A percentile compares a stretch with the other conserved stretches of the same genome.
Conservation (phyloP, 2,888 invertebrate genomes). For the Argynnis bischoffii region DNA sequence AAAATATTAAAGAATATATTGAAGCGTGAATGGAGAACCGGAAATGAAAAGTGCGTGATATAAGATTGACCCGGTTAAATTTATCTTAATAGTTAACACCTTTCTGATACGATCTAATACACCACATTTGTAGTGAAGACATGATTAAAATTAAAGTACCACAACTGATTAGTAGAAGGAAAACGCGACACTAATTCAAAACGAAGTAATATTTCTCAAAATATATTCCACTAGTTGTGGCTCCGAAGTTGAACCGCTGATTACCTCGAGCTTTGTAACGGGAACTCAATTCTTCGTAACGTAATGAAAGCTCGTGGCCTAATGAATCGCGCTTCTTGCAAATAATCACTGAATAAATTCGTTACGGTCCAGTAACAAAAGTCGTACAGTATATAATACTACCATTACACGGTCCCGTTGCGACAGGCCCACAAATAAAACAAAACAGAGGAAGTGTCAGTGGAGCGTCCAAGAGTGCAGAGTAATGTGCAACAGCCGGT, state of each 20-base stretch:
- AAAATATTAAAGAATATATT: no score
- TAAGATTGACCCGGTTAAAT: no score
- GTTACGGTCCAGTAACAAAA: neutral
- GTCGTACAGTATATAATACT: neutral
- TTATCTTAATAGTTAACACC: no score
- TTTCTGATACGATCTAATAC: neutral
- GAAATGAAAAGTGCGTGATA: no score
- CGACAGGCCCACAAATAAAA: neutral
- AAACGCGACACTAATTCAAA: no score
- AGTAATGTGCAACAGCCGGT: conserved; percentile 23
- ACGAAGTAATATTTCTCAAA: no score
- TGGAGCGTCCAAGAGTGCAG: conserved; percentile 19
- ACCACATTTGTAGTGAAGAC: no score
- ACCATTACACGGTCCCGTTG: neutral
- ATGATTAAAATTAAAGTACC: no score
- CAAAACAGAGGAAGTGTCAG: conserved; percentile 30
- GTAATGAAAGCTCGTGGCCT: neutral
- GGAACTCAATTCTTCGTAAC: neutral
- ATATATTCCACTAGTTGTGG: no score
- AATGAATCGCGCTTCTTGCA: neutral
- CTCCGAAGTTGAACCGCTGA: neutral
- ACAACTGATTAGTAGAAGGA: no score
- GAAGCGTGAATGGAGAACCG: no score
- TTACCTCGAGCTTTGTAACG: neutral
- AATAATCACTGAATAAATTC: neutral